phyloP scores from a whole-genome alignment of 2,797 vertebrate genomes.

The Syndactyla subalaris region DNA sequence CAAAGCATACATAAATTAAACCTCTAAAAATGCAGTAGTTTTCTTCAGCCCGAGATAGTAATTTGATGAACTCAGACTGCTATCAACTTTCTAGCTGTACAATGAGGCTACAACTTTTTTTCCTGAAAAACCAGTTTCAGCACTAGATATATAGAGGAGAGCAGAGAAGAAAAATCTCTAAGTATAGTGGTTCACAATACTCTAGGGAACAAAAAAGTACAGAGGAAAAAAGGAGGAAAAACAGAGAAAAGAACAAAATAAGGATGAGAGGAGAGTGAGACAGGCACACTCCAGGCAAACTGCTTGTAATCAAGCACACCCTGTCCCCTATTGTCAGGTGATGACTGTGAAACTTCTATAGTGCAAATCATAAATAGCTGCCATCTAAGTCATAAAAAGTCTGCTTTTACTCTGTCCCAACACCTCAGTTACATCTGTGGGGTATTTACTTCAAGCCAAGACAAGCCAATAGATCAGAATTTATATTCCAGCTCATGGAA shows the following conservation, averaged over 20 bases:
- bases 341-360: neutral
- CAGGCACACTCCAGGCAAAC: neutral
- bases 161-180: neutral
- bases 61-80: neutral
- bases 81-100: neutral
- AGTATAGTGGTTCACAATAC: neutral
- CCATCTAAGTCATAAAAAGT: neutral
- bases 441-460: neutral
- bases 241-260: neutral
- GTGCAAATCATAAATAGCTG: neutral
- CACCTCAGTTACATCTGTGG: neutral
- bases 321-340: neutral
- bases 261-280: neutral
- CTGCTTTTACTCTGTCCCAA: neutral
- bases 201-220: neutral
- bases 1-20: neutral
- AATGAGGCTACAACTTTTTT: rapidly evolving
- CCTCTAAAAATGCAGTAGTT: neutral
- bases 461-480: neutral
- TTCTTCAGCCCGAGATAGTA: neutral
- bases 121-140: neutral
- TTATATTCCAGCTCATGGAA: neutral
- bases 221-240: neutral
- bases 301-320: neutral
- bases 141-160: neutral